Percentiles rank a stretch among this genome's conserved stretches.
These are phyloP conservation scores for Hyperopisus bebe DNA, from an alignment of 2,113 vertebrate species.

Conservation along the genomic window DNA sequence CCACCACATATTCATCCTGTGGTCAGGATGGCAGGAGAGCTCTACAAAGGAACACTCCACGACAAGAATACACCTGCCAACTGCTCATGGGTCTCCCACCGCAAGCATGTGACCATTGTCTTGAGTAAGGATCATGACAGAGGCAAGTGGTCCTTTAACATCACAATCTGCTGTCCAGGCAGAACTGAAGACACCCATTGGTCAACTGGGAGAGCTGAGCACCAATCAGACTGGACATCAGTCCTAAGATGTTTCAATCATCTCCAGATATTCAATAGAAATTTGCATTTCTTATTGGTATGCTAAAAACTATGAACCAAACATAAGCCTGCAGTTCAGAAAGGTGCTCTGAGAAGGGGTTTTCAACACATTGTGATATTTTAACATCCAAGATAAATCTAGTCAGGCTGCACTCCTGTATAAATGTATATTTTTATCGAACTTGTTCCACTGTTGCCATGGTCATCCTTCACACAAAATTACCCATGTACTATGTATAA, in stretches of 20 bases:
- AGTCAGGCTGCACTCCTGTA: background rate
- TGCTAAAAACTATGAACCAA: background rate
- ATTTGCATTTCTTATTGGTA: background rate
- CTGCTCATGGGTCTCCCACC: background rate
- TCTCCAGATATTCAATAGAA: background rate
- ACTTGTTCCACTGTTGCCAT: background rate
- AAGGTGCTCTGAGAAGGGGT: background rate
- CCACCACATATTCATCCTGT: background rate
- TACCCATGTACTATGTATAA: background rate
- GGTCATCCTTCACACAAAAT: background rate
- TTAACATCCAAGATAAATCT: background rate
- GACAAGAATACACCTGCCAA: background rate
- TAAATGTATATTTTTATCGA: background rate
- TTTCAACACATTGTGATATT: background rate
- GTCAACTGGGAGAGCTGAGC: background rate
- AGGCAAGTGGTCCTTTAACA: background rate
- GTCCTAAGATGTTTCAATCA: background rate
- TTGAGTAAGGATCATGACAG: background rate
- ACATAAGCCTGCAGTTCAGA: background rate
- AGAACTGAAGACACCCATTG: background rate
- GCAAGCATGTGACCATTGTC: background rate
- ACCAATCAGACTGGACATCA: background rate
- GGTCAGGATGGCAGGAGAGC: background rate
- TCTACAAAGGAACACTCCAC: background rate
- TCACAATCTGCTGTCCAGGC: background rate